These are phyloP conservation scores for Brenthis ino DNA, from an alignment of 2,888 invertebrate species.

Conservation along the genomic window DNA sequence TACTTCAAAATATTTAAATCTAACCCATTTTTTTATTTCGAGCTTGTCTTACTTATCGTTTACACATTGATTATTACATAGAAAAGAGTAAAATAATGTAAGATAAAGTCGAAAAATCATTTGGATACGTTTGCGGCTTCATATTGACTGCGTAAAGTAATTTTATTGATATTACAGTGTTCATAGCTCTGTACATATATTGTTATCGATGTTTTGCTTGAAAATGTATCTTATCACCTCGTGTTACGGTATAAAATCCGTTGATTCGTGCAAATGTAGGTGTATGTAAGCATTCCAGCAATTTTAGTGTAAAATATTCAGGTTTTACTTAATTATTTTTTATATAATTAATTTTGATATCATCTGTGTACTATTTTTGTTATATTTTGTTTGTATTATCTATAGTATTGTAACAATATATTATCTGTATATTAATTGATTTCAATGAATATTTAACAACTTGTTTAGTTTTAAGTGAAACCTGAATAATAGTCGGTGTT, in stretches of 20 bases:
- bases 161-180: conserved; percentile 70
- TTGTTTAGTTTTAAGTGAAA: conserved; percentile 30
- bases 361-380: conserved; percentile 10
- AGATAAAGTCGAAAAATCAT: not conserved
- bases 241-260: conserved; percentile 45
- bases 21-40: not conserved
- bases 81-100: not conserved
- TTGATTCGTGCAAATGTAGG: conserved; percentile 46
- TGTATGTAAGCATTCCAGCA: conserved; percentile 75
- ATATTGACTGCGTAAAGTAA: conserved; percentile 57
- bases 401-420: conserved; percentile 1
- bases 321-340: conserved; percentile 41
- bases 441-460: not conserved
- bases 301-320: conserved; percentile 18
- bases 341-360: not conserved
- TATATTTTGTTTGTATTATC: conserved; percentile 3
- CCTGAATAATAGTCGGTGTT: conserved; percentile 28
- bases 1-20: not conserved
- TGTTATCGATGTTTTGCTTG: conserved; percentile 53
- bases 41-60: not conserved
- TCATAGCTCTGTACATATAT: conserved; percentile 70
- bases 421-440: conserved; percentile 5
- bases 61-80: not conserved
- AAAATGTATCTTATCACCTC: conserved; percentile 42
- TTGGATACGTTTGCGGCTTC: conserved; percentile 9